Evolutionary conservation across 2,797 vertebrate species (phyloP).

Genomic region (Fistularia commersonii): DNA sequence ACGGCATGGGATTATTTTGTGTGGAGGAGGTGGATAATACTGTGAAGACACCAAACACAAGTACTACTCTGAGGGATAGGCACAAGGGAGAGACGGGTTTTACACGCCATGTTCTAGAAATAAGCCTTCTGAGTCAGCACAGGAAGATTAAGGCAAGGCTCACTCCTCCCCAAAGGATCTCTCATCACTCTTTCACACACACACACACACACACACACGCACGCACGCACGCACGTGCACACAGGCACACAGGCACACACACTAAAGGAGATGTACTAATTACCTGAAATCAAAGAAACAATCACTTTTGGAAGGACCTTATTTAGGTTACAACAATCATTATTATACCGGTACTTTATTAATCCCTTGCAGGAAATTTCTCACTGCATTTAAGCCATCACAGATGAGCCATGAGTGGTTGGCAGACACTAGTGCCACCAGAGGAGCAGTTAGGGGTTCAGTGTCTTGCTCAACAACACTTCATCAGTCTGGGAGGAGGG

Average conservation of each 20-base stretch:
- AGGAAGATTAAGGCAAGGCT: constrained; percentile 63
- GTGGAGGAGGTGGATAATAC: constrained; percentile 48
- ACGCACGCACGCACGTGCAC: background rate
- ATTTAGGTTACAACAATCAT: background rate
- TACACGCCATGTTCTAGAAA: constrained; percentile 62
- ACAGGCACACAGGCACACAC: background rate
- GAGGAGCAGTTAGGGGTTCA: background rate
- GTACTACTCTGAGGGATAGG: constrained; percentile 34
- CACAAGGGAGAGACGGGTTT: constrained; percentile 54
- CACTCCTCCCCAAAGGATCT: constrained; percentile 50
- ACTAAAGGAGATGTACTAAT: constrained; percentile 8
- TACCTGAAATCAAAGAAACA: constrained; percentile 1
- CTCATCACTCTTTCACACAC: constrained; percentile 23
- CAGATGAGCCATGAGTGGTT: no score
- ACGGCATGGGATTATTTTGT: constrained; percentile 48
- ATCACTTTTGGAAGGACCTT: background rate
- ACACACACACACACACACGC: constrained; percentile 2
- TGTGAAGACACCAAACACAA: constrained; percentile 47
- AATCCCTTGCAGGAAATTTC: no score
- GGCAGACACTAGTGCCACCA: no score
- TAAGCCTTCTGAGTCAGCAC: constrained; percentile 70
- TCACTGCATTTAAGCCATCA: no score
- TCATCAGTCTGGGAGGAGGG: no score
- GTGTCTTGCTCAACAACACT: no score
- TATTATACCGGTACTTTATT: no score